Conservation (phyloP, 2,113 vertebrate species). For the Lampris incognitus region DNA sequence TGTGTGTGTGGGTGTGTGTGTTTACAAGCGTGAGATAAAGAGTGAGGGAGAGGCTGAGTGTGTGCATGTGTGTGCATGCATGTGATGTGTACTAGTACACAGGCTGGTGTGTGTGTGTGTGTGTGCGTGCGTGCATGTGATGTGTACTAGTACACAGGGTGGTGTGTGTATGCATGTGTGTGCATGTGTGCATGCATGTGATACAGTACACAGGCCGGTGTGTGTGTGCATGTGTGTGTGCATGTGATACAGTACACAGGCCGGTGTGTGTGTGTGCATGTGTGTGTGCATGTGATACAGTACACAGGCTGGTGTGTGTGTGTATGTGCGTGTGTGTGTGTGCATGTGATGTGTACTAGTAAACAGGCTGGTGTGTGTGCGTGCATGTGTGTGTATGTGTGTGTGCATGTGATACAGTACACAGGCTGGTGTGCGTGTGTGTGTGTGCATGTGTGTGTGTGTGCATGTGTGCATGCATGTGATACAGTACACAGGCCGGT, state of each 20-base stretch:
- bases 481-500: too few species aligned
- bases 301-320: conserved; percentile 8
- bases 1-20: conserved; percentile 10
- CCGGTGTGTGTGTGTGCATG: background rate
- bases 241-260: too few species aligned
- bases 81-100: background rate
- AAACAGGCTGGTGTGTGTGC: background rate
- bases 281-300: background rate
- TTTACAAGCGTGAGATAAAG: background rate
- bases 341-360: background rate
- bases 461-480: conserved; percentile 12
- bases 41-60: background rate
- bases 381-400: background rate
- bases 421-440: conserved; percentile 26
- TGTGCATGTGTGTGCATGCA: background rate
- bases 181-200: too few species aligned
- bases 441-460: background rate
- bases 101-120: background rate
- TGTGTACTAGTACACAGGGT: background rate
- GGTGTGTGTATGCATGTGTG: background rate
- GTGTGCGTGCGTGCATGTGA: too few species aligned
- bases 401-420: background rate
- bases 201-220: background rate
- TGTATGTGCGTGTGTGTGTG: conserved; percentile 2
- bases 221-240: background rate